Percentiles rank a stretch among this genome's conserved stretches.
phyloP scores from a whole-genome alignment of 2,113 vertebrate species.

The Rattus rattus region DNA sequence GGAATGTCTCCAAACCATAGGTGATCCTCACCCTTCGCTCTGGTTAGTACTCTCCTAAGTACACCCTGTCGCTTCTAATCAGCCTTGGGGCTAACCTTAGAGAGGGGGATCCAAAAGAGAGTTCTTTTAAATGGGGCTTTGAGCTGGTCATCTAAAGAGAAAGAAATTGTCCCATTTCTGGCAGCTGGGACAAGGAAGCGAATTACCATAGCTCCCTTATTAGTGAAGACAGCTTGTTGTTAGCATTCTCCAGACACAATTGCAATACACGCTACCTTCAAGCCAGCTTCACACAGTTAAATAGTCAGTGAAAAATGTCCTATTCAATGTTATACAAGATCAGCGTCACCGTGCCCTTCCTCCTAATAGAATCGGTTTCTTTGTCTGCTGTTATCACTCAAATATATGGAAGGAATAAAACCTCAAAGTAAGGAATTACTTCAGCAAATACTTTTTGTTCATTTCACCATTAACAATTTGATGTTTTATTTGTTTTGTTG shows the following conservation, averaged over 20 bases:
- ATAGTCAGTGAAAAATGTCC: background rate
- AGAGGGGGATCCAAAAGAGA: background rate
- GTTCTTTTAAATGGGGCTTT: background rate
- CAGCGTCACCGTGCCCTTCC: background rate
- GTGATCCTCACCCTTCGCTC: background rate
- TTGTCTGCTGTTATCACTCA: conserved; percentile 1
- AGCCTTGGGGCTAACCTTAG: background rate
- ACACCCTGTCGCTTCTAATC: background rate
- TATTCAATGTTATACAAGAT: conserved; percentile 11
- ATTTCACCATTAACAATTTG: background rate
- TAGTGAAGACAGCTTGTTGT: background rate
- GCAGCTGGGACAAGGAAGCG: background rate
- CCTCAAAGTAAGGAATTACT: conserved; percentile 8
- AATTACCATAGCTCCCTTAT: background rate
- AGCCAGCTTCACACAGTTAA: background rate
- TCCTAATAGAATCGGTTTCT: conserved; percentile 4
- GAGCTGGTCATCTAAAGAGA: background rate
- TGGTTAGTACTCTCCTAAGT: background rate
- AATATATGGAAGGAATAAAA: background rate
- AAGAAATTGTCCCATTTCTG: background rate
- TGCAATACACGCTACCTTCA: background rate
- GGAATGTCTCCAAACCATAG: background rate
- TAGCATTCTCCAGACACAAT: background rate
- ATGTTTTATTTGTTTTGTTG: background rate
- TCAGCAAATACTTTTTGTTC: background rate